Base-by-base conservation (phyloP, 2,797 vertebrate species). In the Acrossocheilus wenchowensis region DNA sequence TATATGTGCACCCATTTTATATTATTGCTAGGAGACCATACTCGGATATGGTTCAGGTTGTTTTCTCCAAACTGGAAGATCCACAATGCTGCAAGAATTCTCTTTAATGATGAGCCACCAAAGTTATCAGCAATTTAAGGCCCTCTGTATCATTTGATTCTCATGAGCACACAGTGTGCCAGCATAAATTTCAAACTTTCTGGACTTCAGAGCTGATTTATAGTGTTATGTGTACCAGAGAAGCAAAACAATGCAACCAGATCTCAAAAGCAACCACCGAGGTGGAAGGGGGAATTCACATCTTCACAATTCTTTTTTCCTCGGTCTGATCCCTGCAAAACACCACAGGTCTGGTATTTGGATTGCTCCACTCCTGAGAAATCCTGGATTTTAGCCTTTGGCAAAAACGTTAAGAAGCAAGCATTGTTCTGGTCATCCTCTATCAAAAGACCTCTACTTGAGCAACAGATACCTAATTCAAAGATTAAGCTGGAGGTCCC, bases 31-130 rank as follows among this genome's bases (percentile, higher is more conserved):
- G 21, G 77, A 52, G 64, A 68, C 72, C 52, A 19, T 26, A 62
- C 81, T 86, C 77, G 41, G 78, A 78, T 86, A 45, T 57, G 81
- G 43, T 68, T 72, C 2, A 21, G 86, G 84, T 89, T 79, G 86
- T 86, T 89, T 88, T 89, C 45, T 36, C 88, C 62, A 88, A 81
- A 87, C 80, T 83, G 54, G 39, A 83, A 84, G 86, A 78, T 82
- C 62, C 68, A 72, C n/a, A 75, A 87, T 62, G 12, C 72, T 52
- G 71, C 75, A 69, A 57, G 57, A 79, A 78, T 73, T 68, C 50
- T 12, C 41, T 74, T 30, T 86, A 83, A 88, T 88, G 86, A 88
- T 75, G 82, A 26, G 30, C 43, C 68, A 78, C 17, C 82, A 60
- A 74, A n/a, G 54, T 81, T 62, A 78, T 17, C 36, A 66, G 79